These are phyloP conservation scores for Henicopernis longicauda DNA, from an alignment of 2,113 vertebrate genomes.

Conservation along the genomic window DNA sequence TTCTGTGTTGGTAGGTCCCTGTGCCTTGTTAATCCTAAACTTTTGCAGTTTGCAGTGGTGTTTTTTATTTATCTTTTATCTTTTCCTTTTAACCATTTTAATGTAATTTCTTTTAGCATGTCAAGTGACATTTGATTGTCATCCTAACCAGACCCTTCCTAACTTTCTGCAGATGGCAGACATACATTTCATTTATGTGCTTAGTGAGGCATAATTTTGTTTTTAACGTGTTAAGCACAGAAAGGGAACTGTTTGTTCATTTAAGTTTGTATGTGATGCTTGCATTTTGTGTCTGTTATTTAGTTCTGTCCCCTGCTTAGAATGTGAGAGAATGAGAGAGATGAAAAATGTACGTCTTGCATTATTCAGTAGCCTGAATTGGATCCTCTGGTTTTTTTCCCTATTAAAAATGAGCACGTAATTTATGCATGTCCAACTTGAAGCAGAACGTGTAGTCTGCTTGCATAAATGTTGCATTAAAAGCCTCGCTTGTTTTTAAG, in stretches of 20 bases:
- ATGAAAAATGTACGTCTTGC: slow-evolving; percentile 8
- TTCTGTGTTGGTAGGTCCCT: slow-evolving; percentile 91
- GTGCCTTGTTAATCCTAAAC: slow-evolving; percentile 67
- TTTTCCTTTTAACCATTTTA: slow-evolving; percentile 67
- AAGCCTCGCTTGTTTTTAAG: slow-evolving; percentile 18
- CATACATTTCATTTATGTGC: slow-evolving; percentile 19
- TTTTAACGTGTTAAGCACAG: slow-evolving; percentile 36
- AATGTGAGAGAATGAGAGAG: slow-evolving; percentile 59
- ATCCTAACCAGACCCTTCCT: slow-evolving; percentile 56
- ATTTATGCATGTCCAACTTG: slow-evolving; percentile 17
- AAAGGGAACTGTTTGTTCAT: slow-evolving; percentile 16
- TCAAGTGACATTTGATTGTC: slow-evolving; percentile 50
- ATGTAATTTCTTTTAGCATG: slow-evolving; percentile 73
- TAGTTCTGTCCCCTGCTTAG: neutral
- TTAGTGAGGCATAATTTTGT: slow-evolving; percentile 50
- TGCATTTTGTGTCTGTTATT: slow-evolving; percentile 59
- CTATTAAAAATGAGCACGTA: slow-evolving; percentile 26
- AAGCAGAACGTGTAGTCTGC: slow-evolving; percentile 41
- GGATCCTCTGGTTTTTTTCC: neutral
- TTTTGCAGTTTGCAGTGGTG: slow-evolving; percentile 71
- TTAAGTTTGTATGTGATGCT: slow-evolving; percentile 64
- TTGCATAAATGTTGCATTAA: slow-evolving; percentile 56
- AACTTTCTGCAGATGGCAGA: slow-evolving; percentile 62
- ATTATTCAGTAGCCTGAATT: neutral
- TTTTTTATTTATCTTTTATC: slow-evolving; percentile 57